Conservation (phyloP, 2,797 vertebrate genomes). For the Delichon dasypus region DNA sequence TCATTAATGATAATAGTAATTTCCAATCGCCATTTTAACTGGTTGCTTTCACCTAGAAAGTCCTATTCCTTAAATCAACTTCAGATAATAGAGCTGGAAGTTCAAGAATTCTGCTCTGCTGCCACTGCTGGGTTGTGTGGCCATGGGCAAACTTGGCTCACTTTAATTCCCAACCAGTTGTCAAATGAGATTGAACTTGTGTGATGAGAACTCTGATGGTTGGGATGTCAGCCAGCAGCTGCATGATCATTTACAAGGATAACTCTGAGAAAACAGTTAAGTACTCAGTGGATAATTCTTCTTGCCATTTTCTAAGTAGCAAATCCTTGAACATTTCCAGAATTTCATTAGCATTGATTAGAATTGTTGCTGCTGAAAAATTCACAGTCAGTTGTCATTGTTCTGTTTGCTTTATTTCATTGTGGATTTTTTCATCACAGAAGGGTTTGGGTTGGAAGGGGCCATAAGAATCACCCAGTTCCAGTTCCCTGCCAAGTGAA, state of each 20-base stretch:
- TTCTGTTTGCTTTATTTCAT: background rate
- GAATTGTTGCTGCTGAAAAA: background rate
- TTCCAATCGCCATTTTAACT: background rate
- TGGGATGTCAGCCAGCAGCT: background rate
- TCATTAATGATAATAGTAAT: background rate
- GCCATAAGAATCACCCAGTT: no score
- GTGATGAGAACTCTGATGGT: accelerated
- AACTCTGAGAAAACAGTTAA: background rate
- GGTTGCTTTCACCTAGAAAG: background rate
- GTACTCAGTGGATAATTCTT: background rate
- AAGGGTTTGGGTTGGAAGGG: background rate
- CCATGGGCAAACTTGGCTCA: background rate
- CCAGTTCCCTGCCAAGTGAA: background rate
- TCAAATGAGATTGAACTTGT: background rate
- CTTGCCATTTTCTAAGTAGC: background rate
- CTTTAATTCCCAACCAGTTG: accelerated
- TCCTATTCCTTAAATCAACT: background rate
- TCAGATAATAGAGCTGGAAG: background rate
- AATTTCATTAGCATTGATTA: background rate
- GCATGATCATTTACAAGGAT: background rate
- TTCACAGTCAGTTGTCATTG: accelerated
- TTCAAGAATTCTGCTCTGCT: background rate
- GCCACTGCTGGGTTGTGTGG: background rate
- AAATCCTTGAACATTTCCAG: background rate
- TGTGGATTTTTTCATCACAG: background rate